phyloP scores from a whole-genome alignment of 2,888 invertebrate species.

The Macrosoma leucophasiata region DNA sequence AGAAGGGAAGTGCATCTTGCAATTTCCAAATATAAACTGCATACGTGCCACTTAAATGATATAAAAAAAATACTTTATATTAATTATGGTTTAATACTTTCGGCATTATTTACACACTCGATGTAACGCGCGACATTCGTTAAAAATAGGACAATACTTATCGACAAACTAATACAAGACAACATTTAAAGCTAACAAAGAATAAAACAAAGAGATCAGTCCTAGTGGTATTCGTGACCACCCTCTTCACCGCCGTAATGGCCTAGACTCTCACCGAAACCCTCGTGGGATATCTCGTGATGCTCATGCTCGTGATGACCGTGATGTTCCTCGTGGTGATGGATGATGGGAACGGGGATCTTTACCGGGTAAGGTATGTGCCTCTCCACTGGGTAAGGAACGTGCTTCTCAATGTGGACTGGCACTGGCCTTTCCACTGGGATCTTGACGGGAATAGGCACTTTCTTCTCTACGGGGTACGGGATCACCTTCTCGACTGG shows the following conservation, averaged over 20 bases:
- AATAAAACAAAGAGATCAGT: slow-evolving; percentile 68
- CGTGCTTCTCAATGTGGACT: slow-evolving; percentile 80
- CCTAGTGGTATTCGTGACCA: slow-evolving; percentile 48
- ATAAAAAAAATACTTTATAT: slow-evolving; percentile 26
- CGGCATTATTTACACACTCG: slow-evolving; percentile 58
- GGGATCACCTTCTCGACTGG: slow-evolving; percentile 80
- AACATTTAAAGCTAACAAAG: slow-evolving; percentile 68
- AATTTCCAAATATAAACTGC: not conserved
- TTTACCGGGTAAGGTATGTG: slow-evolving; percentile 82
- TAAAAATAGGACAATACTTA: slow-evolving; percentile 44
- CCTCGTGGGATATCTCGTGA: slow-evolving; percentile 13
- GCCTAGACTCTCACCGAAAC: slow-evolving; percentile 21
- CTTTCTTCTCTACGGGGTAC: slow-evolving; percentile 79
- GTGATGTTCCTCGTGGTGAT: slow-evolving; percentile 52
- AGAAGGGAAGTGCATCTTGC: too few species aligned
- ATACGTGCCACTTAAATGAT: slow-evolving; percentile 8
- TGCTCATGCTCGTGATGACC: slow-evolving; percentile 31
- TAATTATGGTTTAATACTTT: slow-evolving; percentile 68
- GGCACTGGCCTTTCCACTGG: slow-evolving; percentile 77
- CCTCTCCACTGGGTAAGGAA: slow-evolving; percentile 80
- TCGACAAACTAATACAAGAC: slow-evolving; percentile 59
- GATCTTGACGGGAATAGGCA: slow-evolving; percentile 79
- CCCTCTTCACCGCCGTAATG: slow-evolving; percentile 18
- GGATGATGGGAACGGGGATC: slow-evolving; percentile 79
- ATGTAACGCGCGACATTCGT: slow-evolving; percentile 47